Evolutionary conservation across 2,797 vertebrate species (phyloP).

Genomic region (Percopsis omiscomaycus): DNA sequence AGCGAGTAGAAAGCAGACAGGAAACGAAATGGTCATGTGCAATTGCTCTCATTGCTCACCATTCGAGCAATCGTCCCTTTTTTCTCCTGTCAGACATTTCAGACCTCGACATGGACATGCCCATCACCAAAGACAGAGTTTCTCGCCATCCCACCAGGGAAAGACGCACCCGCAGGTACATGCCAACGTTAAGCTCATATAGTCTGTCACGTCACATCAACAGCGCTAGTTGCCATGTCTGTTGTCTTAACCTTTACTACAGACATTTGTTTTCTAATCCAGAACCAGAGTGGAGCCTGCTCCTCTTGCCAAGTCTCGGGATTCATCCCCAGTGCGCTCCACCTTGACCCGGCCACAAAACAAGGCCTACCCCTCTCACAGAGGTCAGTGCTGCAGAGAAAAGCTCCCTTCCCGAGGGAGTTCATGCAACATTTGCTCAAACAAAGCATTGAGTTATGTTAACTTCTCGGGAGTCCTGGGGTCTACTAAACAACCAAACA

Average conservation of each 20-base stretch:
- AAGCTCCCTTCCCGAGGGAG: background rate
- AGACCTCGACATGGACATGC: conserved; percentile 79
- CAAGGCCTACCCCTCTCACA: conserved; percentile 56
- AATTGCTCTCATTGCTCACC: no score
- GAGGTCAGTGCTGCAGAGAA: conserved; percentile 62
- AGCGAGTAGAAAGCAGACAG: no score
- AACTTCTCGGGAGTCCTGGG: background rate
- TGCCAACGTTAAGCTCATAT: background rate
- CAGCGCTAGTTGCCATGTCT: no score
- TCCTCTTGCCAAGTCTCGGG: conserved; percentile 64
- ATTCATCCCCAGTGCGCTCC: conserved; percentile 71
- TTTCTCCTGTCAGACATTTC: conserved; percentile 84
- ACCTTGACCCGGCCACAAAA: conserved; percentile 61
- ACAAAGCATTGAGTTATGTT: background rate
- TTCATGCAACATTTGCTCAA: background rate
- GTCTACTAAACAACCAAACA: background rate
- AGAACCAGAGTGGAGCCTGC: conserved; percentile 72
- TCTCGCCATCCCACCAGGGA: conserved; percentile 66
- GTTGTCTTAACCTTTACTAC: no score
- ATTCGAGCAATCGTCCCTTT: background rate
- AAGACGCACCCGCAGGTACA: conserved; percentile 76
- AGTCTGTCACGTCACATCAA: background rate
- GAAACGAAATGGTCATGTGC: background rate
- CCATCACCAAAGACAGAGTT: conserved; percentile 49
- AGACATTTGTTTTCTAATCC: background rate